Evolutionary conservation across 2,113 vertebrate species (phyloP).

Genomic region (Maccullochella peelii): DNA sequence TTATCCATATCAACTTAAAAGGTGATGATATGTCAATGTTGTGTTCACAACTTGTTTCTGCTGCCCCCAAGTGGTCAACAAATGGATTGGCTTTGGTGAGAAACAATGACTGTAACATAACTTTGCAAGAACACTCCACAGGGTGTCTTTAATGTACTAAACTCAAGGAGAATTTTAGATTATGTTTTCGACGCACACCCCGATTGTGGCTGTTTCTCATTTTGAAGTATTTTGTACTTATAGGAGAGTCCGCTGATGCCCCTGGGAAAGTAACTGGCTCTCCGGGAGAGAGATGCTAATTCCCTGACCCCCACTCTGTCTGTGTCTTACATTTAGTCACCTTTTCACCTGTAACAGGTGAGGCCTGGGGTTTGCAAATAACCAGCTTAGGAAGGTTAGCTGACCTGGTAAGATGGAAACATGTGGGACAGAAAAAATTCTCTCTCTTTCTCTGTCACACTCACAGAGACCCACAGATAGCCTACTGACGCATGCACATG

Average conservation of each 20-base stretch:
- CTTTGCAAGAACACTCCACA: no score
- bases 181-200: neutral
- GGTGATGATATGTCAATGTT: neutral
- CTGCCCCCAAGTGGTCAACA: neutral
- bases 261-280: neutral
- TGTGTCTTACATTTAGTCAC: neutral
- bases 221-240: neutral
- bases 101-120: no score
- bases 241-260: neutral
- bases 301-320: neutral
- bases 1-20: no score
- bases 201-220: neutral
- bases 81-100: neutral
- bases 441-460: neutral
- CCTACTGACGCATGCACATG: neutral
- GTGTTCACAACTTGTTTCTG: no score
- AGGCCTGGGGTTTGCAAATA: neutral
- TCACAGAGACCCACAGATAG: neutral
- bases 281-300: neutral
- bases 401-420: conserved; percentile 9
- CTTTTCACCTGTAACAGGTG: conserved; percentile 1
- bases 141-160: neutral
- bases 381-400: conserved; percentile 1
- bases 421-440: neutral
- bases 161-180: neutral